Evolutionary conservation across 2,888 invertebrate species (phyloP).

Genomic region (Synanthedon vespiformis): DNA sequence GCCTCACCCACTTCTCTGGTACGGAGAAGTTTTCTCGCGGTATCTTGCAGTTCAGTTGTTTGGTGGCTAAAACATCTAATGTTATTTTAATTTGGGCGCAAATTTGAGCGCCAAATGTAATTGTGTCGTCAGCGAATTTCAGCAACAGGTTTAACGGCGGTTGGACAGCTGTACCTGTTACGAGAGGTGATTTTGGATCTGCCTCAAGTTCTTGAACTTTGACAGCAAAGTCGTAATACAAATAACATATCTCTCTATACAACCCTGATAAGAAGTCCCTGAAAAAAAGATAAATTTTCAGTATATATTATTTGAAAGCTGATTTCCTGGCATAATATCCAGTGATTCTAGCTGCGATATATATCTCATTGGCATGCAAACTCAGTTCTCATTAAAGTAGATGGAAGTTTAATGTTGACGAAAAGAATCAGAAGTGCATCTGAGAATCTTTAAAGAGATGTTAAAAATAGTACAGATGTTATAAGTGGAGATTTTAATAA

Average conservation of each 20-base stretch:
- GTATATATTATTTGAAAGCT: too few relatives aligned
- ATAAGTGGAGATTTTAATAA: too few relatives aligned
- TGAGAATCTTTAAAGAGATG: too few relatives aligned
- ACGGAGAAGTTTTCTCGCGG: slow-evolving; percentile 42
- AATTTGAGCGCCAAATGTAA: slow-evolving; percentile 47
- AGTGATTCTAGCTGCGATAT: too few relatives aligned
- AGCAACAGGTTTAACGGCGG: slow-evolving; percentile 42
- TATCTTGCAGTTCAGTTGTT: slow-evolving; percentile 31
- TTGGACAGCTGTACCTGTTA: slow-evolving; percentile 44
- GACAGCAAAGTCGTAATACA: background rate
- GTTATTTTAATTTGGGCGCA: slow-evolving; percentile 45
- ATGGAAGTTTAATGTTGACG: too few relatives aligned
- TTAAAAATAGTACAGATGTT: too few relatives aligned
- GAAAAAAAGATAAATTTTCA: slow-evolving; percentile 15
- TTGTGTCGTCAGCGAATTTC: slow-evolving; percentile 38
- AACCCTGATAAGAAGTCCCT: slow-evolving; percentile 16
- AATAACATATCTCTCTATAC: background rate
- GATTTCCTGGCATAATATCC: too few relatives aligned
- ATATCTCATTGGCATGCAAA: too few relatives aligned
- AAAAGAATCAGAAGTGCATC: too few relatives aligned
- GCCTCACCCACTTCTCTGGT: slow-evolving; percentile 31
- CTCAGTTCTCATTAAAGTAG: too few relatives aligned
- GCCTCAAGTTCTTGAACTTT: slow-evolving; percentile 31
- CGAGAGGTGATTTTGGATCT: slow-evolving; percentile 21
- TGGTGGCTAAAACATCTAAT: slow-evolving; percentile 31